Conservation (phyloP, 1,140 invertebrate species). For the Odontomachus brunneus region DNA sequence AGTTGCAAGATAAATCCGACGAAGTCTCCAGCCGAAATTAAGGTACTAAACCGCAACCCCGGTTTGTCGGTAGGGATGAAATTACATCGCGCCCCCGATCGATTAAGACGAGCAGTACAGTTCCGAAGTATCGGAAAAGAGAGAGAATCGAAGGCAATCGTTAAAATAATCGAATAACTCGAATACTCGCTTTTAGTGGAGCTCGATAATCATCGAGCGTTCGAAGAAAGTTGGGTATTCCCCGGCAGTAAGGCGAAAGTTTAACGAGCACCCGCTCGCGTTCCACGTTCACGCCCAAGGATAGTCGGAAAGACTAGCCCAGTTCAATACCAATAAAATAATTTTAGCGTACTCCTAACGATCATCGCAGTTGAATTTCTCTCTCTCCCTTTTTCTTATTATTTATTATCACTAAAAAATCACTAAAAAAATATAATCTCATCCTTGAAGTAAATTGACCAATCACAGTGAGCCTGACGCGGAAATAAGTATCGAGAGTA, state of each 20-base stretch:
- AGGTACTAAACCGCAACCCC: constrained; percentile 35
- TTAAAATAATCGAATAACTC: constrained; percentile 73
- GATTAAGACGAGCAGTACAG: constrained; percentile 41
- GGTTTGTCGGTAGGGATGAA: constrained; percentile 43
- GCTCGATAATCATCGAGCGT: constrained; percentile 76
- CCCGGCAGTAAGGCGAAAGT: constrained; percentile 70
- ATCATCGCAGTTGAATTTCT: constrained; percentile 1
- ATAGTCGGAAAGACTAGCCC: constrained; percentile 24
- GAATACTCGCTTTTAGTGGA: constrained; percentile 43
- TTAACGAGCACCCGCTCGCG: constrained; percentile 76
- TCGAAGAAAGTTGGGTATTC: constrained; percentile 77
- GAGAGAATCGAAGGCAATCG: constrained; percentile 61
- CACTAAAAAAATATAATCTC: no score
- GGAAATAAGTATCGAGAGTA: no score
- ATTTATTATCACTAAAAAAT: no score
- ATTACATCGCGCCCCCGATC: constrained; percentile 60
- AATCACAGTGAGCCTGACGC: no score
- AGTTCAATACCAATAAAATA: constrained; percentile 47
- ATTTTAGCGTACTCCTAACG: constrained; percentile 17
- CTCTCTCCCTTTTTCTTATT: no score
- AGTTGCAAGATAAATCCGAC: background rate
- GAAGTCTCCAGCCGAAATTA: constrained; percentile 31
- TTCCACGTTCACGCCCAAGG: constrained; percentile 66
- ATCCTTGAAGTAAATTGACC: no score
- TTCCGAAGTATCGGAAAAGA: constrained; percentile 30